Percentiles rank a stretch among this genome's conserved stretches.
Evolutionary conservation across 1,140 invertebrate genomes (phyloP).

Genomic region (Drosophila neocordata): DNA sequence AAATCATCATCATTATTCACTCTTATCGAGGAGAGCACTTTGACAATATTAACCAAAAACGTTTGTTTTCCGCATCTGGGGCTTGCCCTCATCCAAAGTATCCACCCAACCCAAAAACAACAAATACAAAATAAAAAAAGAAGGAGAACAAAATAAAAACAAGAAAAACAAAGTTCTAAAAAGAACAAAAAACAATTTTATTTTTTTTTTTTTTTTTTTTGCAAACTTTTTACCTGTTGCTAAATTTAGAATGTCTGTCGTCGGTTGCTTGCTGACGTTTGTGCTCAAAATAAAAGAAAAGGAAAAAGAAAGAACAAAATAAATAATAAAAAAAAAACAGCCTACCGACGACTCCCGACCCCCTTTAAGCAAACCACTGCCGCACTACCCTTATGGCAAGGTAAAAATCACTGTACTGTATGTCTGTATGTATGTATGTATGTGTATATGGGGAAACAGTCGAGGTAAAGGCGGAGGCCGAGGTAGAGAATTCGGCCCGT

Average conservation of each 20-base stretch:
- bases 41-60: background rate
- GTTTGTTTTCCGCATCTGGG: background rate
- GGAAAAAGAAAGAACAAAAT: too few relatives aligned
- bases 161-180: constrained; percentile 11
- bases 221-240: constrained; percentile 70
- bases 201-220: constrained; percentile 16
- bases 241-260: constrained; percentile 76
- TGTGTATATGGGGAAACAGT: background rate
- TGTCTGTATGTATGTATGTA: too few relatives aligned
- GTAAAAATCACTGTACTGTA: background rate
- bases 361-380: constrained; percentile 3
- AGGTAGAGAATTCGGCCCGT: constrained; percentile 33
- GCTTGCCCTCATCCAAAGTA: background rate
- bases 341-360: constrained; percentile 13
- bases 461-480: background rate
- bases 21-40: background rate
- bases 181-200: constrained; percentile 7
- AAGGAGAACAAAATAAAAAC: too few relatives aligned
- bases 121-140: background rate
- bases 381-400: constrained; percentile 33
- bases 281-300: constrained; percentile 48
- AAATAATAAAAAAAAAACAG: too few relatives aligned
- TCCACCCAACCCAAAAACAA: constrained; percentile 20
- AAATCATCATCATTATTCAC: background rate
- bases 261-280: constrained; percentile 67